Conservation (phyloP, 2,797 vertebrate species). For the Premnoplex brunnescens region DNA sequence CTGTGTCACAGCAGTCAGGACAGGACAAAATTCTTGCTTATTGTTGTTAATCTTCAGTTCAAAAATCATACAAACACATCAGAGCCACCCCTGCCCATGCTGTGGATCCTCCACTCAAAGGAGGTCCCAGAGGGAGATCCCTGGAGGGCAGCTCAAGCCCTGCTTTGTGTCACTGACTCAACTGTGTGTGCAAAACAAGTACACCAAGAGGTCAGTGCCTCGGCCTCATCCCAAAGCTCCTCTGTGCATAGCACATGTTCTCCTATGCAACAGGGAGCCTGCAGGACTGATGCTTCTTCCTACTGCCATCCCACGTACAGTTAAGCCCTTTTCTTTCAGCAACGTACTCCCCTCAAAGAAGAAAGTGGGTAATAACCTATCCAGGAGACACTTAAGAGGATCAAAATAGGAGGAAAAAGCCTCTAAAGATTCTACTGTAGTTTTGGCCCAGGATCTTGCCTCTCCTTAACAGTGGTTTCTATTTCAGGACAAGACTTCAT, state of each 20-base stretch:
- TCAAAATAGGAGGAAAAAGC: neutral
- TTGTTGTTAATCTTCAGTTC: neutral
- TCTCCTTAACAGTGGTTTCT: neutral
- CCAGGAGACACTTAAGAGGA: neutral
- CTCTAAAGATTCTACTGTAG: neutral
- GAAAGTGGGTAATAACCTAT: neutral
- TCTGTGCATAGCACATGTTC: neutral
- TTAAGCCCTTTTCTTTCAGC: neutral
- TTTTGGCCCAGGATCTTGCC: neutral
- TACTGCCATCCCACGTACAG: rapidly evolving
- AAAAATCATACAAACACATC: neutral
- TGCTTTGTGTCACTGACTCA: neutral
- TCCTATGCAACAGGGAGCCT: neutral
- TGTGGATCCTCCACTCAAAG: neutral
- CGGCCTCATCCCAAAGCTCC: neutral
- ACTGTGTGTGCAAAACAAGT: neutral
- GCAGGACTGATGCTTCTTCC: neutral
- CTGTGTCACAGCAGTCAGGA: neutral
- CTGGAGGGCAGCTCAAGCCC: neutral
- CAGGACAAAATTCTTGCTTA: neutral
- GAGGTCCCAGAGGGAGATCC: neutral
- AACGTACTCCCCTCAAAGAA: neutral
- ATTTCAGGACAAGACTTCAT: rapidly evolving
- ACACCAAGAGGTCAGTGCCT: neutral
- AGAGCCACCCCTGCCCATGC: neutral